Evolutionary conservation across 2,797 vertebrate species (phyloP), one percentile per base, ranked within the genome.

Genomic region (Neomorphus geoffroyi): DNA sequence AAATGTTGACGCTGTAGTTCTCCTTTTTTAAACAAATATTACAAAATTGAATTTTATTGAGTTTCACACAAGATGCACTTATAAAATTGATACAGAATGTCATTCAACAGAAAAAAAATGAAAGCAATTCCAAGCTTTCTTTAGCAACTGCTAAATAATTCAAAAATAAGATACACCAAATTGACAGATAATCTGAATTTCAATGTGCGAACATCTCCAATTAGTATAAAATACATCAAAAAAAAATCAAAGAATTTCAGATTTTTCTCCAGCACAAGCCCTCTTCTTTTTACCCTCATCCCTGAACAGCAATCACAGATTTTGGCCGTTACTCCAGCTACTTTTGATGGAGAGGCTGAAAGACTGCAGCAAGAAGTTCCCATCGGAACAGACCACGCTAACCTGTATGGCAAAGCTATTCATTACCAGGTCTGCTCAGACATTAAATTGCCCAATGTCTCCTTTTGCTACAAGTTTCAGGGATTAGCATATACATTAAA

Each of bases 61-160:
- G 97, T 98, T 98, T 98, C 98, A 98, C 98, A 98, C 98, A 98
- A 97, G 98, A 98, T 98, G 97, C 98, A 98, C 96, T 98, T 98
- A 98, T 97, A 98, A 98, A 98, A 98, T 98, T 97, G 97, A 97
- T 98, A 98, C 96, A 98, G 97, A 97, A 98, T 96, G 96, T 97
- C 96, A 96, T 97, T 97, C 97, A 96, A 96, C 95, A 97, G 95
- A 97, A 97, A 96, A 96, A 96, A 95, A 95, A 84, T 32, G 93
- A 97, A 96, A 95, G 78, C 93, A 83, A 89, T 94, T 96, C 95
- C 87, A 86, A 93, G 96, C 92, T 97, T 97, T 94, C 96, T 90
- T 96, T 78, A 97, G 94, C 94, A 95, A 95, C 69, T 90, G 97
- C 93, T 93, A 96, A 97, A 84, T 97, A 97, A 97, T 93, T 87